A percentile compares a stretch with the other conserved stretches of the same genome.
phyloP scores from a whole-genome alignment of 2,888 invertebrate genomes.

The Dryobota labecula region DNA sequence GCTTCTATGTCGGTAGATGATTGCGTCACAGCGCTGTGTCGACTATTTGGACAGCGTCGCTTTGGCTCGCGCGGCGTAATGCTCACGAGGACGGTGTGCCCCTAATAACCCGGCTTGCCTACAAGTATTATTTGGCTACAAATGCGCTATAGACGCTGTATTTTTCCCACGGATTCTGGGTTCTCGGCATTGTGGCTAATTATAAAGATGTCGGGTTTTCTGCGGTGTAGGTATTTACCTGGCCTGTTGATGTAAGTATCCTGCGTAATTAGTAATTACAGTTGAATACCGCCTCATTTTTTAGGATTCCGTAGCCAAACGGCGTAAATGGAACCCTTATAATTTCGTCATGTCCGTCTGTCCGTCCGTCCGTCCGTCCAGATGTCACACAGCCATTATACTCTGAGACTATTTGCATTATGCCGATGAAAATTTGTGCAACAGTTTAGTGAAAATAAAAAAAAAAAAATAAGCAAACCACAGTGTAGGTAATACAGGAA shows the following conservation, averaged over 20 bases:
- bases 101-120: constrained; percentile 55
- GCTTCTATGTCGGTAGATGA: constrained; percentile 14
- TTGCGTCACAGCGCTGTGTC: constrained; percentile 43
- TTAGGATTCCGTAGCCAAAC: background rate
- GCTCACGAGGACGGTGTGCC: constrained; percentile 45
- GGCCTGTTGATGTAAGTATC: constrained; percentile 20
- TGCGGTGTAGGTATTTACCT: constrained; percentile 29
- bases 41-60: constrained; percentile 38
- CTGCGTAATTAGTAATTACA: constrained; percentile 26
- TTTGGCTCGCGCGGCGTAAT: constrained; percentile 50
- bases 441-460: background rate
- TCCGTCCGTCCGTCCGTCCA: background rate
- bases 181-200: constrained; percentile 63
- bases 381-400: background rate
- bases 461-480: too few relatives aligned
- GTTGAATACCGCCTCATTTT: background rate
- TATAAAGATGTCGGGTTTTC: constrained; percentile 56
- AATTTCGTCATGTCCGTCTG: background rate
- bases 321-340: background rate
- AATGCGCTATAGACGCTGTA: constrained; percentile 47
- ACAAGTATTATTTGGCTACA: constrained; percentile 59
- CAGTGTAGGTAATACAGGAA: too few relatives aligned
- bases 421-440: too few relatives aligned
- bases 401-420: too few relatives aligned
- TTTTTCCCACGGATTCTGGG: constrained; percentile 64